Conservation (phyloP, 2,888 invertebrate species). For the Drosophila leonis region DNA sequence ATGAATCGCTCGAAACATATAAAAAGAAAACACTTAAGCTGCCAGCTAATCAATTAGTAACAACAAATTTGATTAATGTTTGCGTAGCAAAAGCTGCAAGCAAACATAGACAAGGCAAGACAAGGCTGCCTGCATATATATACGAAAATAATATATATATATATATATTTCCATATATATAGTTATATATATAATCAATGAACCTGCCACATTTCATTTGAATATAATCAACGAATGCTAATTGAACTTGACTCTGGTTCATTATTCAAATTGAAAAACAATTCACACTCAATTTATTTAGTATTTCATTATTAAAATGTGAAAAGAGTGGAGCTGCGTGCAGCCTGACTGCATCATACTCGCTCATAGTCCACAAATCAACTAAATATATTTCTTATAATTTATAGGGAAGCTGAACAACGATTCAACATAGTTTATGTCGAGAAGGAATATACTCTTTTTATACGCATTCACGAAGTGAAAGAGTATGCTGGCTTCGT, state of each 20-base stretch:
- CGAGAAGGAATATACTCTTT: too few relatives aligned
- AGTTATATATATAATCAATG: not conserved
- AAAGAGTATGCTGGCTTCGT: too few relatives aligned
- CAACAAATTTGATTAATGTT: constrained; percentile 35
- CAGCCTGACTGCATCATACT: not conserved
- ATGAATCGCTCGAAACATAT: not conserved
- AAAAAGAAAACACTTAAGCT: constrained; percentile 5
- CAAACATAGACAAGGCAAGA: not conserved
- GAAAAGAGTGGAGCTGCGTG: not conserved
- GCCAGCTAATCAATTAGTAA: constrained; percentile 53
- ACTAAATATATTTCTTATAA: not conserved
- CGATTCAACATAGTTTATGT: too few relatives aligned
- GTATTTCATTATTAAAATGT: not conserved
- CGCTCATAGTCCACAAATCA: not conserved
- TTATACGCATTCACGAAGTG: too few relatives aligned
- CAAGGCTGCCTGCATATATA: not conserved
- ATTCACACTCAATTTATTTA: not conserved
- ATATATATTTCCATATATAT: not conserved
- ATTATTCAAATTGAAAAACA: not conserved
- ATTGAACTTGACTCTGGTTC: constrained; percentile 3
- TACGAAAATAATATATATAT: not conserved
- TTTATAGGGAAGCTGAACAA: too few relatives aligned
- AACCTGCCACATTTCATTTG: constrained; percentile 1
- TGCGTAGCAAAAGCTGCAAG: not conserved
- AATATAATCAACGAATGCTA: not conserved